Percentiles rank a stretch among this genome's conserved stretches.
Evolutionary conservation across 2,888 invertebrate species (phyloP).

Genomic region (Andrena dorsata): DNA sequence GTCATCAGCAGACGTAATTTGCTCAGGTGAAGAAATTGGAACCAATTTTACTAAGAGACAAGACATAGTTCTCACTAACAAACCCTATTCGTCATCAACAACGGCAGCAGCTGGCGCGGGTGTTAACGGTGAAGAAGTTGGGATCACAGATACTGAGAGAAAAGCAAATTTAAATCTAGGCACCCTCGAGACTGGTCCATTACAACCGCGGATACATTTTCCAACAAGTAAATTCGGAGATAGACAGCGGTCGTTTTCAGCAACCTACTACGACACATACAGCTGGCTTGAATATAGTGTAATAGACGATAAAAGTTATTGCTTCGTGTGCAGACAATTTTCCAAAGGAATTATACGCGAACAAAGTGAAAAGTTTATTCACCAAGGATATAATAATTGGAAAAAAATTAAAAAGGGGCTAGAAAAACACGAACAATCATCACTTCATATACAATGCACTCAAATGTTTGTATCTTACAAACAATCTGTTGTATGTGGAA

Average conservation of each 20-base stretch:
- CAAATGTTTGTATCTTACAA: neutral
- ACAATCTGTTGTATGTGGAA: slow-evolving; percentile 4
- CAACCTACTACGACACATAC: neutral
- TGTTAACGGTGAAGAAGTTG: neutral
- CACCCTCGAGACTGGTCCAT: neutral
- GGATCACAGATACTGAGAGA: slow-evolving; percentile 5
- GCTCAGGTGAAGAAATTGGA: no score
- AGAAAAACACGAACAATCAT: neutral
- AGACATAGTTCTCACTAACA: no score
- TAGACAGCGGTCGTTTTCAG: neutral
- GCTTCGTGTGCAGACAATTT: slow-evolving; percentile 4
- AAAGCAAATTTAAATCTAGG: neutral
- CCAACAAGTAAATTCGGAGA: neutral
- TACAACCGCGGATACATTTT: neutral
- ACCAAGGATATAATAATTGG: neutral
- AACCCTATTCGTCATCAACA: no score
- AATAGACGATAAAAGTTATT: neutral
- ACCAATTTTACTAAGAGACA: no score
- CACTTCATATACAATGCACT: neutral
- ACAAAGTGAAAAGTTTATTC: neutral
- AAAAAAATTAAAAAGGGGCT: neutral
- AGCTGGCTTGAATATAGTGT: slow-evolving; percentile 4
- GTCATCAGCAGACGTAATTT: no score
- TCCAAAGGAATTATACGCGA: slow-evolving; percentile 1
- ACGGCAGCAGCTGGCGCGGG: no score